These are phyloP conservation scores for Lutjanus erythropterus DNA, from an alignment of 2,113 vertebrate genomes.

Conservation along the genomic window DNA sequence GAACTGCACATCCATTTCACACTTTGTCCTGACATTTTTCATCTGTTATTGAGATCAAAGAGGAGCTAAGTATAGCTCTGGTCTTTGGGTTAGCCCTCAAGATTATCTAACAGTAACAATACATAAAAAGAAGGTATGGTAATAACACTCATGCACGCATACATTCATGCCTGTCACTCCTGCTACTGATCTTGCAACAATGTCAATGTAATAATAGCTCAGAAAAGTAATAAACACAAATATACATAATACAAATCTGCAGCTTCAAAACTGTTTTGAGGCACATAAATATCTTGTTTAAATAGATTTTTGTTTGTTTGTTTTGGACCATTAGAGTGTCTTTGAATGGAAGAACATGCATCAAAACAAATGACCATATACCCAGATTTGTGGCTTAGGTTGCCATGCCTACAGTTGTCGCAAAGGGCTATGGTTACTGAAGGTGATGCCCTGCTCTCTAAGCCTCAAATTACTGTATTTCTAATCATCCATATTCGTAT, in stretches of 20 bases:
- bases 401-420: background rate
- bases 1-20: background rate
- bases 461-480: background rate
- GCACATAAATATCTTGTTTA: too few relatives aligned
- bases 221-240: too few relatives aligned
- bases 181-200: conserved; percentile 15
- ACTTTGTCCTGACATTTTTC: background rate
- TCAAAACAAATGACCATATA: background rate
- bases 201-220: too few relatives aligned
- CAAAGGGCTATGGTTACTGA: background rate
- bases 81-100: background rate
- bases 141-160: background rate
- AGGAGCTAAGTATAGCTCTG: conserved; percentile 4
- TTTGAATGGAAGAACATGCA: background rate
- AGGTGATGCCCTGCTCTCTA: background rate
- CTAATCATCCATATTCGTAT: background rate
- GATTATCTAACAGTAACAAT: background rate
- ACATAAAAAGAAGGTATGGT: background rate
- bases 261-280: too few relatives aligned
- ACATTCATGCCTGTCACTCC: background rate
- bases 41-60: background rate
- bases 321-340: too few relatives aligned
- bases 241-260: too few relatives aligned
- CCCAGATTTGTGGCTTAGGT: background rate
- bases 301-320: too few relatives aligned